A percentile compares a stretch with the other conserved stretches of the same genome.
phyloP scores from a whole-genome alignment of 1,140 invertebrate species.

The Bombus superbus region DNA sequence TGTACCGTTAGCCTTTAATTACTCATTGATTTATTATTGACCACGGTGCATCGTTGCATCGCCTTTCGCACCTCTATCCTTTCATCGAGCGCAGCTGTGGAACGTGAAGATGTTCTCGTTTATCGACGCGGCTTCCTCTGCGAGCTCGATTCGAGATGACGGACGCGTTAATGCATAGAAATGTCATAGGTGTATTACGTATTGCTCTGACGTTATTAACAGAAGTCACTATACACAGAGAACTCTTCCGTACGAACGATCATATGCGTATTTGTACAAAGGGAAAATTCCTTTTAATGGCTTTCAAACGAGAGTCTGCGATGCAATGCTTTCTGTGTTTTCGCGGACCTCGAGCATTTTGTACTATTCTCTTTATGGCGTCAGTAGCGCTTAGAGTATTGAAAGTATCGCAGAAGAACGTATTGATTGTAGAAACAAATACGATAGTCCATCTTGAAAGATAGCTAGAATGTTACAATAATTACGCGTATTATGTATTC shows the following conservation, averaged over 20 bases:
- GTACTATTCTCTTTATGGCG: neutral
- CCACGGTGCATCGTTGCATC: conserved; percentile 41
- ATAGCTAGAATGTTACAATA: too few relatives aligned
- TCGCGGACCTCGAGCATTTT: neutral
- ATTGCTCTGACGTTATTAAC: conserved; percentile 14
- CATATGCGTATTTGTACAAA: neutral
- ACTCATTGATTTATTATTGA: conserved; percentile 77
- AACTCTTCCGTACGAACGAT: neutral
- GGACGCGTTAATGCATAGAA: conserved; percentile 23
- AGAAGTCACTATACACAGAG: neutral
- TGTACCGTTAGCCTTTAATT: conserved; percentile 79
- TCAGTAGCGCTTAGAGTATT: neutral
- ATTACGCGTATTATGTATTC: too few relatives aligned
- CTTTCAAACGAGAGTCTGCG: neutral
- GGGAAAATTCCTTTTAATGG: neutral
- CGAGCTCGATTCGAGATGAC: conserved; percentile 10
- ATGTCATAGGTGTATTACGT: conserved; percentile 10
- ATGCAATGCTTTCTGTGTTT: neutral
- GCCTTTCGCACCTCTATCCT: conserved; percentile 49
- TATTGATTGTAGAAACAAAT: neutral
- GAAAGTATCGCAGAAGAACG: neutral
- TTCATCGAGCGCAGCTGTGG: conserved; percentile 14
- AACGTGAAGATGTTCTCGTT: neutral
- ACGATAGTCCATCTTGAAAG: too few relatives aligned
- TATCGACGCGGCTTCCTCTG: neutral